Evolutionary conservation across 1,140 invertebrate genomes (phyloP).

Genomic region (Eupeodes corollae): DNA sequence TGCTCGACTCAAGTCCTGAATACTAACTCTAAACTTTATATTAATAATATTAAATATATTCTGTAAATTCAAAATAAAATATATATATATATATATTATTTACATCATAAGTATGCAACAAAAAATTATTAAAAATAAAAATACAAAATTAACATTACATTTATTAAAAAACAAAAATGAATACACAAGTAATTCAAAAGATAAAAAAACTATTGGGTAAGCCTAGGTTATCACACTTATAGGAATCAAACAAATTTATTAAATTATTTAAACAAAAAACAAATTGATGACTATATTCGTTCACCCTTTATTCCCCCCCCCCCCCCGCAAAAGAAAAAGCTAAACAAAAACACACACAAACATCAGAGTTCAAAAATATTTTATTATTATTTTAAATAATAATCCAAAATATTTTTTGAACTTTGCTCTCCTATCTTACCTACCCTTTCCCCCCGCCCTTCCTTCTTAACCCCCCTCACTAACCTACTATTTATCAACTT

Average conservation of each 20-base stretch:
- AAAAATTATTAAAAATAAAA: not conserved
- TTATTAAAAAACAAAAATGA: not conserved
- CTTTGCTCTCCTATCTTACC: too few relatives aligned
- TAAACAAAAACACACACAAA: conserved; percentile 1
- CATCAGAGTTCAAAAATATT: conserved; percentile 5
- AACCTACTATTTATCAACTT: too few relatives aligned
- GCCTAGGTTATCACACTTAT: too few relatives aligned
- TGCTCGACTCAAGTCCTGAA: conserved; percentile 43
- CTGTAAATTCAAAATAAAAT: conserved; percentile 3
- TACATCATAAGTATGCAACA: not conserved
- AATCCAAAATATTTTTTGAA: not conserved
- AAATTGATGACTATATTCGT: too few relatives aligned
- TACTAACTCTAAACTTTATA: conserved; percentile 22
- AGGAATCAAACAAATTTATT: too few relatives aligned
- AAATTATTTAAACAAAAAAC: too few relatives aligned
- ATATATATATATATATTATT: not conserved
- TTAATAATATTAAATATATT: not conserved
- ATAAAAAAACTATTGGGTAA: not conserved
- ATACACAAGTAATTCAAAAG: not conserved
- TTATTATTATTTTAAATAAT: not conserved
- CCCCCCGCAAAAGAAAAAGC: not conserved
- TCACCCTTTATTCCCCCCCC: too few relatives aligned
- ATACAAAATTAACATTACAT: not conserved
- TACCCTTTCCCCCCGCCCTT: too few relatives aligned
- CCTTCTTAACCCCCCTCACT: too few relatives aligned